phyloP scores from a whole-genome alignment of 2,888 invertebrate genomes.

The Thelaira solivaga region DNA sequence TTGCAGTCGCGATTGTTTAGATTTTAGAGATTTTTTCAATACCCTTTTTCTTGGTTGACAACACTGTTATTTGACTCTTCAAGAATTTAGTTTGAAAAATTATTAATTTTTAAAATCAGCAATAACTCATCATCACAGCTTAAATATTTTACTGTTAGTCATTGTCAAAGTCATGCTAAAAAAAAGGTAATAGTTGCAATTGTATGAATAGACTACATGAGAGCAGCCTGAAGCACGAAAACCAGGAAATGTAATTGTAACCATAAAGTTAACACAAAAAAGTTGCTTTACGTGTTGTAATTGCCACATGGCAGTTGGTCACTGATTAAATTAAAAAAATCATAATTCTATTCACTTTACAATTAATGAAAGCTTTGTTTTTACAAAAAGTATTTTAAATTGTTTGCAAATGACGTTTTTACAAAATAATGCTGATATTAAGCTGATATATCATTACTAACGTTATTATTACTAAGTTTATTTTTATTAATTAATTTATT shows the following conservation, averaged over 20 bases:
- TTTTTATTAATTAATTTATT: too few relatives aligned
- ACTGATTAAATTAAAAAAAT: constrained; percentile 17
- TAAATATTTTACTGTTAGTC: constrained; percentile 5
- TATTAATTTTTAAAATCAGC: background rate
- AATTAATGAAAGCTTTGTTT: too few relatives aligned
- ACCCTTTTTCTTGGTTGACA: too few relatives aligned
- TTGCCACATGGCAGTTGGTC: constrained; percentile 3
- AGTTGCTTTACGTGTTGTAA: background rate
- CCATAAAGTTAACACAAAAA: background rate
- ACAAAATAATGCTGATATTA: too few relatives aligned
- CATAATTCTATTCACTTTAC: constrained; percentile 7
- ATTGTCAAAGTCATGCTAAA: constrained; percentile 57
- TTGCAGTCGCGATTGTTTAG: too few relatives aligned
- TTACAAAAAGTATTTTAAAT: too few relatives aligned
- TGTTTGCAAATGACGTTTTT: too few relatives aligned
- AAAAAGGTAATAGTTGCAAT: constrained; percentile 31
- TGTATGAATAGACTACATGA: constrained; percentile 13
- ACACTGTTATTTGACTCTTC: too few relatives aligned
- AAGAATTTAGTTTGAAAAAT: too few relatives aligned
- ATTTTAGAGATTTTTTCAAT: too few relatives aligned
- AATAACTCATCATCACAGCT: background rate
- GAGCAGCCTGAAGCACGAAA: background rate
- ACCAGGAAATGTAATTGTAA: background rate
- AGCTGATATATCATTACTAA: too few relatives aligned
- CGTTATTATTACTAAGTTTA: too few relatives aligned